phyloP scores from a whole-genome alignment of 2,113 vertebrate genomes.

The Hyperoodon ampullatus region DNA sequence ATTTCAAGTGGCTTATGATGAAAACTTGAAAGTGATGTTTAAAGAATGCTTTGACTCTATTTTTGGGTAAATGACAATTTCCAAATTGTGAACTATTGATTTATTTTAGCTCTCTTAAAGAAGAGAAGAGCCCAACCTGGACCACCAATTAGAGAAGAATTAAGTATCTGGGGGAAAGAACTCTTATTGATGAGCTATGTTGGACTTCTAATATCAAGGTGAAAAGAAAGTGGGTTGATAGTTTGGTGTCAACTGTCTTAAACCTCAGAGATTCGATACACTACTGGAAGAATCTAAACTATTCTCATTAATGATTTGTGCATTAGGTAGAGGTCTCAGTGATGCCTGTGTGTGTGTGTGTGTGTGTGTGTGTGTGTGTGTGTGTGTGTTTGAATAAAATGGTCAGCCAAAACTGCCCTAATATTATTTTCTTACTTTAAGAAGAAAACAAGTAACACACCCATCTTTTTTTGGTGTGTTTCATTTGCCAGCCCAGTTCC shows the following conservation, averaged over 20 bases:
- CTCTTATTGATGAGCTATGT: not conserved
- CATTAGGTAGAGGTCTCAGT: not conserved
- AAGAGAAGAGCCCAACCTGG: not conserved
- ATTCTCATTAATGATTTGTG: not conserved
- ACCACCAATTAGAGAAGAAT: not conserved
- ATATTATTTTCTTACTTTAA: not conserved
- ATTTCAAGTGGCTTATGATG: not conserved
- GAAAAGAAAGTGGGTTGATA: not conserved
- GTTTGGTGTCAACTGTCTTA: not conserved
- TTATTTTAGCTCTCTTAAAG: conserved; percentile 3
- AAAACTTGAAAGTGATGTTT: not conserved
- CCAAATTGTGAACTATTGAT: not conserved
- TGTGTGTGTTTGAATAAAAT: not conserved
- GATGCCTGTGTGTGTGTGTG: not conserved
- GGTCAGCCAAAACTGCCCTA: not conserved
- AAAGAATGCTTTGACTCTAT: not conserved
- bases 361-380: not conserved
- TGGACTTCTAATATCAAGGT: not conserved
- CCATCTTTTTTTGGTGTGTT: not conserved
- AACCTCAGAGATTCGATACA: not conserved
- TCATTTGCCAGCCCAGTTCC: not conserved
- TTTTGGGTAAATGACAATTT: not conserved
- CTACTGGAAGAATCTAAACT: not conserved
- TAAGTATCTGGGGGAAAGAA: not conserved
- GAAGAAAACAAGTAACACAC: not conserved